Percentiles rank a stretch among this genome's conserved stretches.
phyloP scores from a whole-genome alignment of 2,888 invertebrate genomes.

The Ochlodes sylvanus region DNA sequence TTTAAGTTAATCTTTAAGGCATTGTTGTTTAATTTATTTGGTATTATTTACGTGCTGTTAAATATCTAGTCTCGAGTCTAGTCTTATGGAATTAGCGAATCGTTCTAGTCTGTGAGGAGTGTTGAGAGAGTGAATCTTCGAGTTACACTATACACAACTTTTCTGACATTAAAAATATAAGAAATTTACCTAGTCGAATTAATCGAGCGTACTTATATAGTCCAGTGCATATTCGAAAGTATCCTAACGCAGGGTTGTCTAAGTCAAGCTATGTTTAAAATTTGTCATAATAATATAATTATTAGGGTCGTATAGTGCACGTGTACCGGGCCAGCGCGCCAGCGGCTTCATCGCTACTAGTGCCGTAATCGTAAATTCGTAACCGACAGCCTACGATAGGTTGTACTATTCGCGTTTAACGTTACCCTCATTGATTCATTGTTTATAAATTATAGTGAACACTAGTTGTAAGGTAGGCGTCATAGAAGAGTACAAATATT shows the following conservation, averaged over 20 bases:
- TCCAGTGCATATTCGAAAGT: slow-evolving; percentile 34
- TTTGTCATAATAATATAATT: slow-evolving; percentile 21
- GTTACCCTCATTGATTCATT: slow-evolving; percentile 29
- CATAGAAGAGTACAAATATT: slow-evolving; percentile 69
- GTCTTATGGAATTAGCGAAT: slow-evolving; percentile 49
- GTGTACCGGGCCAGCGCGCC: too few relatives aligned
- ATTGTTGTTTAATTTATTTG: slow-evolving; percentile 50
- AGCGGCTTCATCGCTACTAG: too few relatives aligned
- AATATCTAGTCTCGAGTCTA: slow-evolving; percentile 47
- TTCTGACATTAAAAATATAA: slow-evolving; percentile 51
- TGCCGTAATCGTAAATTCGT: too few relatives aligned
- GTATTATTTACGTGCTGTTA: slow-evolving; percentile 40
- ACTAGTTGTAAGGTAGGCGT: slow-evolving; percentile 59
- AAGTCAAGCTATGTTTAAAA: slow-evolving; percentile 21
- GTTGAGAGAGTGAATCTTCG: slow-evolving; percentile 21
- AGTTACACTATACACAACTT: slow-evolving; percentile 40
- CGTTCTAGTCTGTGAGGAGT: slow-evolving; percentile 48
- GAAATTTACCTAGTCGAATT: slow-evolving; percentile 54
- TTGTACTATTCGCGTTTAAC: slow-evolving; percentile 41
- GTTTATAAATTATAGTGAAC: slow-evolving; percentile 47
- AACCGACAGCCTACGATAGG: slow-evolving; percentile 10
- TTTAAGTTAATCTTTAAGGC: slow-evolving; percentile 46
- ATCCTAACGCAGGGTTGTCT: slow-evolving; percentile 41
- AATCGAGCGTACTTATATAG: slow-evolving; percentile 29
- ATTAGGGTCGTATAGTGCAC: not conserved